Conservation (phyloP, 2,888 invertebrate genomes). For the Nowickia ferox region DNA sequence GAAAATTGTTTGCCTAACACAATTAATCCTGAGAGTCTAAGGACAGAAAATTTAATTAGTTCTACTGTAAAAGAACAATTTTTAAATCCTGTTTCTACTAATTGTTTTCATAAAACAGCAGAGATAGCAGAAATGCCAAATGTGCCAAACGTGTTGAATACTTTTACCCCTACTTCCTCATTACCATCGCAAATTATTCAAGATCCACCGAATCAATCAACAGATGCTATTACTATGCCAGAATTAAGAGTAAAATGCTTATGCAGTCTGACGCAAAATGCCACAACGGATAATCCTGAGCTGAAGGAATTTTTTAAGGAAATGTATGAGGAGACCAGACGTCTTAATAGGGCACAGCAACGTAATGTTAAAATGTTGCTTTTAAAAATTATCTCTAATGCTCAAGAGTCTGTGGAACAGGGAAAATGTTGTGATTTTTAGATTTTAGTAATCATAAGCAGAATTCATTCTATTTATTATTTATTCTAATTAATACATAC, state of each 20-base stretch:
- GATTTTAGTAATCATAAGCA: background rate
- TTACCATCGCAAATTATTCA: background rate
- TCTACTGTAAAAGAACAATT: background rate
- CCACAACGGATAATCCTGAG: slow-evolving; percentile 16
- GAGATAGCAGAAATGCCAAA: background rate
- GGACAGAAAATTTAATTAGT: background rate
- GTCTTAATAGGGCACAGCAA: slow-evolving; percentile 62
- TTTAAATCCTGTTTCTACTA: background rate
- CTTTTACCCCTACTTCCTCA: background rate
- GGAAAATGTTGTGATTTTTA: slow-evolving; percentile 68
- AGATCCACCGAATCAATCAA: background rate
- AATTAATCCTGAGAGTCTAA: background rate
- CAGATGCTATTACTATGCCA: background rate
- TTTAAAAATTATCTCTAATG: slow-evolving; percentile 70
- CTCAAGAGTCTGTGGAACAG: slow-evolving; percentile 68
- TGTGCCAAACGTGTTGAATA: too few species aligned
- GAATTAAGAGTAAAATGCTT: slow-evolving; percentile 70
- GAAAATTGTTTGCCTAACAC: background rate
- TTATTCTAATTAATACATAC: too few species aligned
- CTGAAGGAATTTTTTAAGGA: slow-evolving; percentile 65
- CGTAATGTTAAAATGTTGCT: slow-evolving; percentile 69
- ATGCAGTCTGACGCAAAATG: slow-evolving; percentile 59
- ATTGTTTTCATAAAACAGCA: background rate
- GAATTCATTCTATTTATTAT: background rate
- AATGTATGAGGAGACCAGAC: slow-evolving; percentile 70